A percentile compares a stretch with the other conserved stretches of the same genome.
Conservation (phyloP, 2,113 vertebrate genomes). For the Notechis scutatus region DNA sequence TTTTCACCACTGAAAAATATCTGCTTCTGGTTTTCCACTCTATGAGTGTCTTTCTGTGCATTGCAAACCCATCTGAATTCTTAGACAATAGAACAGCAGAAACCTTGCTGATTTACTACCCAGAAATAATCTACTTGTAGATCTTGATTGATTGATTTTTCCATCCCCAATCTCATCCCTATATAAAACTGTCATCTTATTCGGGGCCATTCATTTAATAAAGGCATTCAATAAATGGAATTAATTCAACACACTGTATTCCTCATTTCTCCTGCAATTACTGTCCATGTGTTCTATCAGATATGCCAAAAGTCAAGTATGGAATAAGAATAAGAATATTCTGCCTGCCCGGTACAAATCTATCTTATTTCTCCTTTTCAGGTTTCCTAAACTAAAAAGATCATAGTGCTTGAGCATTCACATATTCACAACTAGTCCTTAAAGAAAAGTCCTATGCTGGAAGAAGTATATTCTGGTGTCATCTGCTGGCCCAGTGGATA, state of each 20-base stretch:
- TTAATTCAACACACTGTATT: not conserved
- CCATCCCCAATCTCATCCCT: not conserved
- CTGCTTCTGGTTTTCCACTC: not conserved
- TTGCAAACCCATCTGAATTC: not conserved
- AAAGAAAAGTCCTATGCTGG: not conserved
- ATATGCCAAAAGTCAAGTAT: not conserved
- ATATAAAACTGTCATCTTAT: not conserved
- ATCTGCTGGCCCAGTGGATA: constrained; percentile 60
- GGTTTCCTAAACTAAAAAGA: not conserved
- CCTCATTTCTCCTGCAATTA: not conserved
- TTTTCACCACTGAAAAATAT: not conserved
- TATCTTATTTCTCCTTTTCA: not conserved
- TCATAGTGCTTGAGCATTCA: not conserved
- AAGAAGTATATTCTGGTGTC: constrained; percentile 69
- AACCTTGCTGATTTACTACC: not conserved
- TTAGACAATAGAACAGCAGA: not conserved
- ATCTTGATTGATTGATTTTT: not conserved
- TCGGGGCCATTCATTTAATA: not conserved
- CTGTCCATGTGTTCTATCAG: not conserved
- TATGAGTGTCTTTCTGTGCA: not conserved
- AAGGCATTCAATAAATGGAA: not conserved
- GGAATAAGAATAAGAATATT: not conserved
- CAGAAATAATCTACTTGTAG: not conserved
- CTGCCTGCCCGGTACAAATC: not conserved
- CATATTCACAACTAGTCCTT: not conserved